phyloP scores from a whole-genome alignment of 2,113 vertebrate species.

The Galeopterus variegatus region DNA sequence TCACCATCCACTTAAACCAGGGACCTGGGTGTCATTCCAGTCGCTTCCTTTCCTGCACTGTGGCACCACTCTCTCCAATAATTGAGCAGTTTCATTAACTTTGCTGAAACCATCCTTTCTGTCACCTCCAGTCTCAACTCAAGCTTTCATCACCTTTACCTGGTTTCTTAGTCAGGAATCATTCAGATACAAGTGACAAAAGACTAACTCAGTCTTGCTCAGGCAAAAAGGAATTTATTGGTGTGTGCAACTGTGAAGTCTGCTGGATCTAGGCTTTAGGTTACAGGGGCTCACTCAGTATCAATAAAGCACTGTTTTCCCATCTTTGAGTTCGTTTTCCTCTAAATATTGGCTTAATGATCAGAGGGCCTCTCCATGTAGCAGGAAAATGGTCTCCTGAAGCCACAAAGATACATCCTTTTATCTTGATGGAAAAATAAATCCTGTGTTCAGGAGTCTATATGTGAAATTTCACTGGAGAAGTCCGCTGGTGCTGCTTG shows the following conservation, averaged over 20 bases:
- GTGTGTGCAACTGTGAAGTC: not conserved
- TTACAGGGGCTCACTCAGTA: not conserved
- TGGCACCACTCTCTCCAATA: not conserved
- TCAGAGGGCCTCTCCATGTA: not conserved
- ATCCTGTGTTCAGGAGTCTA: not conserved
- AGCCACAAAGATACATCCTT: not conserved
- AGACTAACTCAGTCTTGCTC: not conserved
- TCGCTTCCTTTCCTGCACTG: not conserved
- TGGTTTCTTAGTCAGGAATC: constrained; percentile 18
- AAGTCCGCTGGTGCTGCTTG: not conserved
- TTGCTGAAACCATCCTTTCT: not conserved
- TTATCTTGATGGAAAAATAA: not conserved
- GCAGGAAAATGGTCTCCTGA: not conserved
- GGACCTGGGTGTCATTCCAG: not conserved
- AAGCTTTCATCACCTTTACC: not conserved
- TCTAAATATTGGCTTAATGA: not conserved
- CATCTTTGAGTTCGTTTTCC: not conserved
- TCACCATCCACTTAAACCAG: not conserved
- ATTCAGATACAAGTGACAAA: not conserved
- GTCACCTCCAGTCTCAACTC: not conserved
- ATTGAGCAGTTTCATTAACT: not conserved
- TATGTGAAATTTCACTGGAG: not conserved
- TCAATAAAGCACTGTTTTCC: not conserved
- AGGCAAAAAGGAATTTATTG: not conserved
- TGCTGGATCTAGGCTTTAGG: not conserved